Evolutionary conservation across 2,888 invertebrate genomes (phyloP).

Genomic region (Heliconius ismenius): DNA sequence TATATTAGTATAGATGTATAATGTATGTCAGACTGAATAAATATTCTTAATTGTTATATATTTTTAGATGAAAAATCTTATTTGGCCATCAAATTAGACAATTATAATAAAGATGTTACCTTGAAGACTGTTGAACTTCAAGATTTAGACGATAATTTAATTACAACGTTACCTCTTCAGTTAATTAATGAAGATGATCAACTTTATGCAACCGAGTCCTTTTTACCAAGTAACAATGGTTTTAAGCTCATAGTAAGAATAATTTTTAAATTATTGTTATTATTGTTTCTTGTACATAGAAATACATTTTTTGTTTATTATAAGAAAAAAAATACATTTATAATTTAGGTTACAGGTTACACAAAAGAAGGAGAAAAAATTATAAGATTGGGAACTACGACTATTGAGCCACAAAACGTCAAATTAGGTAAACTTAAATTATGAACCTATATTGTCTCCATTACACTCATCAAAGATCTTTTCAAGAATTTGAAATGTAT

Average conservation of each 20-base stretch:
- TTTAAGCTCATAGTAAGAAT: slow-evolving; percentile 55
- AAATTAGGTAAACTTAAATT: slow-evolving; percentile 22
- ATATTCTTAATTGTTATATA: not conserved
- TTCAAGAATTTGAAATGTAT: not conserved
- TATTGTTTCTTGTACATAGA: not conserved
- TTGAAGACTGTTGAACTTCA: slow-evolving; percentile 51
- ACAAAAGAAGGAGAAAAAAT: slow-evolving; percentile 33
- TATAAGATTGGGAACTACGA: slow-evolving; percentile 32
- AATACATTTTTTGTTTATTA: not conserved
- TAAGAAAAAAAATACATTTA: not conserved
- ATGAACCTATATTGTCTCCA: no score
- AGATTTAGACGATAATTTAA: slow-evolving; percentile 49
- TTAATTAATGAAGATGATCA: slow-evolving; percentile 48
- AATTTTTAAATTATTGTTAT: not conserved
- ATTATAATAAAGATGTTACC: slow-evolving; percentile 47
- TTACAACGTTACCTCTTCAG: slow-evolving; percentile 48
- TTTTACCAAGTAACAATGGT: slow-evolving; percentile 50
- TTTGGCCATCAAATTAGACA: slow-evolving; percentile 53
- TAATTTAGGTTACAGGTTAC: slow-evolving; percentile 36
- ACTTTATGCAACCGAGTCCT: slow-evolving; percentile 53
- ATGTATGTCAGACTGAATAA: not conserved
- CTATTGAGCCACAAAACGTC: slow-evolving; percentile 37
- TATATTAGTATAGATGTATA: no score
- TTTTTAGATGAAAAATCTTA: slow-evolving; percentile 19
- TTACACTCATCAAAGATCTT: no score